Conservation (phyloP, 1,140 invertebrate species). For the Oryctes rhinoceros region DNA sequence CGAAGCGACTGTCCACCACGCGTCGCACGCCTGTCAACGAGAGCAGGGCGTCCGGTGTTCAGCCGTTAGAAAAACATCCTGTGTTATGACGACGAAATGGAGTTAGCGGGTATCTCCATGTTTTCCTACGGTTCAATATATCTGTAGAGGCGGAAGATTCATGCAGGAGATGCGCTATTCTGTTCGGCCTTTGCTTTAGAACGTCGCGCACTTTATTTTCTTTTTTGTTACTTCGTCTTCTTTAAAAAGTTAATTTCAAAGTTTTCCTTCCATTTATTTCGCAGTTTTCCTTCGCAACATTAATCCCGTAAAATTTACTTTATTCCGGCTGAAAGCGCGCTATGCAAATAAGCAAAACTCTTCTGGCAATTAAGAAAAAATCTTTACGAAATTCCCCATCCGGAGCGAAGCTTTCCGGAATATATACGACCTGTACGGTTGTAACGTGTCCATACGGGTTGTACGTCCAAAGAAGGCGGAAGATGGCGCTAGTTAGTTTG, state of each 20-base stretch:
- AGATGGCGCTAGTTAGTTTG: too few relatives aligned
- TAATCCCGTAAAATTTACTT: slow-evolving; percentile 7
- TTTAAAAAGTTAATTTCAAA: slow-evolving; percentile 23
- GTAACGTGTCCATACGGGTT: neutral
- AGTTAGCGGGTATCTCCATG: too few relatives aligned
- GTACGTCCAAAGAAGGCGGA: too few relatives aligned
- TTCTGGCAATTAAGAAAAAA: slow-evolving; percentile 35
- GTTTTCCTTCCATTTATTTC: neutral
- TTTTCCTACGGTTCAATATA: too few relatives aligned
- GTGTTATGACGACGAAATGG: neutral
- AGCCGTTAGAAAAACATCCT: slow-evolving; percentile 1
- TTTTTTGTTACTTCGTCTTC: neutral
- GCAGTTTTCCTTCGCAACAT: slow-evolving; percentile 9
- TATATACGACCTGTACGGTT: neutral
- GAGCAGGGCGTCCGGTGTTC: neutral
- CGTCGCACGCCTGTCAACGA: neutral
- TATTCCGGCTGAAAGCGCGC: neutral
- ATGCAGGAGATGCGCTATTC: too few relatives aligned
- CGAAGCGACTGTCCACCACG: neutral
- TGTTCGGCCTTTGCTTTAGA: neutral
- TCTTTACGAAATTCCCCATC: slow-evolving; percentile 13
- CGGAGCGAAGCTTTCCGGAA: neutral
- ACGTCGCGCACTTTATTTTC: neutral
- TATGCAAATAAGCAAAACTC: slow-evolving; percentile 21
- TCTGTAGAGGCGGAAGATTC: too few relatives aligned